A percentile compares a stretch with the other conserved stretches of the same genome.
phyloP scores from a whole-genome alignment of 2,888 invertebrate species.

The Balanococcus diminutus region DNA sequence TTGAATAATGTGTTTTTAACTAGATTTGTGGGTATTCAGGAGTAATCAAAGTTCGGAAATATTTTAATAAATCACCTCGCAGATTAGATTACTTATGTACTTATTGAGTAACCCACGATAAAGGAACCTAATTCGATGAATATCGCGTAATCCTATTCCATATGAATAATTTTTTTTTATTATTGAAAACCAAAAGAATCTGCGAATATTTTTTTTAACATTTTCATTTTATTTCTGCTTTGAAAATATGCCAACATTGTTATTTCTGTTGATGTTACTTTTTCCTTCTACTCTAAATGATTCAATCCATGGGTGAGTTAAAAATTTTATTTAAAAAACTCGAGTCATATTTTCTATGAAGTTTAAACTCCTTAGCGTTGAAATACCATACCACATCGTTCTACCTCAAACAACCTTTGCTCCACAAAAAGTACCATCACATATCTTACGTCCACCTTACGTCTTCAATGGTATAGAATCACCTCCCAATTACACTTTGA shows the following conservation, averaged over 20 bases:
- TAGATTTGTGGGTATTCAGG: too few relatives aligned
- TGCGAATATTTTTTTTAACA: neutral
- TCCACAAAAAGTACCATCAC: neutral
- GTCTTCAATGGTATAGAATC: slow-evolving; percentile 59
- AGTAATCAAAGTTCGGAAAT: too few relatives aligned
- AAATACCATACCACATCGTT: neutral
- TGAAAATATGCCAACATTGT: neutral
- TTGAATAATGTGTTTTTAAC: too few relatives aligned
- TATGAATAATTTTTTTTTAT: too few relatives aligned
- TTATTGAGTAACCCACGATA: too few relatives aligned
- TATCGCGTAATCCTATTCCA: too few relatives aligned
- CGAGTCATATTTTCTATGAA: neutral
- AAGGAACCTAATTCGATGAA: too few relatives aligned
- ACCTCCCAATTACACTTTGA: slow-evolving; percentile 65
- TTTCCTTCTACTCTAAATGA: neutral
- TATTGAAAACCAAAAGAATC: too few relatives aligned
- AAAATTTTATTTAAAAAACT: neutral
- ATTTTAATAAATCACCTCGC: too few relatives aligned
- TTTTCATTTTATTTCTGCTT: neutral
- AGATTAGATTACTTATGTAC: too few relatives aligned
- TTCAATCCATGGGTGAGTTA: neutral
- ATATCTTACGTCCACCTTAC: slow-evolving; percentile 10
- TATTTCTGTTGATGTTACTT: neutral
- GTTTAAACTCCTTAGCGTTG: too few relatives aligned
- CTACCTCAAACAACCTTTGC: neutral